These are phyloP conservation scores for Heterodera filipjevi DNA, from an alignment of 2,888 invertebrate genomes.

Conservation along the genomic window DNA sequence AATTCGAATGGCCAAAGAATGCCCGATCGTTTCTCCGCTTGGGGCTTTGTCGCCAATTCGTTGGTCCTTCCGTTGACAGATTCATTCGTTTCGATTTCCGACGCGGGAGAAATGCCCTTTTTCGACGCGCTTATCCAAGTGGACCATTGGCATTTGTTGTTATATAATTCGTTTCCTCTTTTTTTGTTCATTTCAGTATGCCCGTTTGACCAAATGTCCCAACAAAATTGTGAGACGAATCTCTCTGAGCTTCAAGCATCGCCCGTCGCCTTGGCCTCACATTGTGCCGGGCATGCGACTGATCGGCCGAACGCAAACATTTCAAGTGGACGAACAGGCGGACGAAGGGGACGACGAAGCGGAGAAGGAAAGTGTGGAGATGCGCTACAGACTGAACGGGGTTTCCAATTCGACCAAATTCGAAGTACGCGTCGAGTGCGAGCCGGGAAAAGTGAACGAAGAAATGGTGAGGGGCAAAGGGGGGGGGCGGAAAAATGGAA, in stretches of 20 bases:
- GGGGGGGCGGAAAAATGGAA: neutral
- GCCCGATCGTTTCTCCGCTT: neutral
- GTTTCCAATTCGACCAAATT: neutral
- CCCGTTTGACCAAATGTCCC: neutral
- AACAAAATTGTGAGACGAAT: conserved; percentile 15
- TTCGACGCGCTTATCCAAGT: conserved; percentile 11
- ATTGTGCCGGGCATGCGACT: conserved; percentile 22
- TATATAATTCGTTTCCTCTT: too few species aligned
- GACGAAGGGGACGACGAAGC: conserved; percentile 10
- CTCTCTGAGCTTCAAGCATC: conserved; percentile 3
- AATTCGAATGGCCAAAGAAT: neutral
- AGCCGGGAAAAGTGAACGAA: conserved; percentile 5
- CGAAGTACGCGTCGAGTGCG: conserved; percentile 24
- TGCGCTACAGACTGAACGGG: conserved; percentile 19
- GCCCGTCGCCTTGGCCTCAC: conserved; percentile 20
- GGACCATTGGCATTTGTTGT: neutral
- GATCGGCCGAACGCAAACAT: conserved; percentile 9
- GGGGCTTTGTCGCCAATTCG: conserved; percentile 5
- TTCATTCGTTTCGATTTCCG: too few species aligned
- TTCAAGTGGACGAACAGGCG: conserved; percentile 21
- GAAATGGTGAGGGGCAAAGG: conserved; percentile 22
- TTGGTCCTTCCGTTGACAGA: neutral
- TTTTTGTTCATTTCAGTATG: neutral
- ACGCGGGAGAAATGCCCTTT: neutral
- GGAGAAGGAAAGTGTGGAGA: conserved; percentile 17